These are phyloP conservation scores for Pachliopta kotzebuea DNA, from an alignment of 2,888 invertebrate species.

Conservation along the genomic window DNA sequence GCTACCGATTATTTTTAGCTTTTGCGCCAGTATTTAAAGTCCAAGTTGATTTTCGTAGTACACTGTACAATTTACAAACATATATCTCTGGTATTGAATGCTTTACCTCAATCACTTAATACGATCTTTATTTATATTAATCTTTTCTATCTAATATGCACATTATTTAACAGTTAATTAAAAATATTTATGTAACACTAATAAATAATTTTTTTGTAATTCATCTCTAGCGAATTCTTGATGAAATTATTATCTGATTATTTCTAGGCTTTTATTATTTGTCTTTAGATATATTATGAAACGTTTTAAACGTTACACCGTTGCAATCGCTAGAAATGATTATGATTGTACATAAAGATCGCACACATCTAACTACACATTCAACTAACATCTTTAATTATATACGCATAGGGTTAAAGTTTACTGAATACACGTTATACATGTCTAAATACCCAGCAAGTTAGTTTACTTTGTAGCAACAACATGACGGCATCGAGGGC, in stretches of 20 bases:
- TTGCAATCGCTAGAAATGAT: slow-evolving; percentile 1
- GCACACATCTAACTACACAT: slow-evolving; percentile 5
- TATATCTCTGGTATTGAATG: neutral
- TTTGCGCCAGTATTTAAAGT: slow-evolving; percentile 6
- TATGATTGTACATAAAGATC: neutral
- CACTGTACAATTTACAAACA: slow-evolving; percentile 13
- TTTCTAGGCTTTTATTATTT: no score
- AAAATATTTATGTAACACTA: neutral
- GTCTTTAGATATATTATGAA: no score
- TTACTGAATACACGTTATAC: neutral
- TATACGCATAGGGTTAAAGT: neutral
- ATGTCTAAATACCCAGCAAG: neutral
- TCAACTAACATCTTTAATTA: slow-evolving; percentile 2
- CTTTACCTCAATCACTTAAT: neutral
- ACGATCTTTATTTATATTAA: neutral
- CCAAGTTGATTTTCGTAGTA: slow-evolving; percentile 3
- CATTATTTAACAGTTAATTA: neutral
- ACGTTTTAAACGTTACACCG: neutral
- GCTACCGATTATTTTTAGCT: slow-evolving; percentile 11
- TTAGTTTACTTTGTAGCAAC: slow-evolving; percentile 57
- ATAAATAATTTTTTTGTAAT: neutral
- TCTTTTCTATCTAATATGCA: neutral
- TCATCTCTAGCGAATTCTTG: neutral
- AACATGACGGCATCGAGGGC: slow-evolving; percentile 86
- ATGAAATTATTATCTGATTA: no score